Base-by-base conservation (phyloP, 2,888 invertebrate species). In the Arenicola marina region DNA sequence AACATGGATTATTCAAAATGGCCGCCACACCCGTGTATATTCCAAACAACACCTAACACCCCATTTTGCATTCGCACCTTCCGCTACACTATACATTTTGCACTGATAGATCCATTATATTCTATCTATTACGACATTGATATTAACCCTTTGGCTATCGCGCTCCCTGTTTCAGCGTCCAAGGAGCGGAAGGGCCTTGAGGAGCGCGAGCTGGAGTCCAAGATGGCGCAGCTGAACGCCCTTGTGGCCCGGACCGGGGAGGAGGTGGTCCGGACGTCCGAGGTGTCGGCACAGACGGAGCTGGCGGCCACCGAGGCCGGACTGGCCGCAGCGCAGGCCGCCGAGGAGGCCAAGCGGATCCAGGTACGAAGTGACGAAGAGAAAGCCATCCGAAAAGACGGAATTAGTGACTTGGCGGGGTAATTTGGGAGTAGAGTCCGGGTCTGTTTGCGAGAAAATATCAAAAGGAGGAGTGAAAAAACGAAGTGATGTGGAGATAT, bases 201-300 rank as follows among this genome's bases (percentile, higher is more conserved):
- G 53, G 77, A 78, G 55, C 61, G 67, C 51, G 76, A 78, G 26
- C 51, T 78, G 44, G 67, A 69, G 26, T 75, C 76, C 51, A 77
- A 74, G 54, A 66, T 78, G 46, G 70, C 76, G 0, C 60, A 71
- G 48, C 66, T 79, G 11, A 78, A 78, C 68, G 74, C 75, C 0
- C 73, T 73, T 33, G 69, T 79, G n/a, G 79, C 78, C 1, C 69
- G 74, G 34, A 76, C 77, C 4, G 75, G 75, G 59, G 72, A 75
- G 44, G 77, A 77, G 55, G 69, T 79, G 43, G 75, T 77, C 54
- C 72, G 75, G 55, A 76, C 78, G 4, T 65, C 75, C 44, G 69
- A 72, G 56, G 56, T 77, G 46, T 72, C 73, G 7, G 71, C 75
- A 34, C 78, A 79, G 64, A 75, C 78, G 4, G 78, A 78, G 54